Base-by-base conservation (phyloP, 2,888 invertebrate genomes). In the Heteropelma amictum region DNA sequence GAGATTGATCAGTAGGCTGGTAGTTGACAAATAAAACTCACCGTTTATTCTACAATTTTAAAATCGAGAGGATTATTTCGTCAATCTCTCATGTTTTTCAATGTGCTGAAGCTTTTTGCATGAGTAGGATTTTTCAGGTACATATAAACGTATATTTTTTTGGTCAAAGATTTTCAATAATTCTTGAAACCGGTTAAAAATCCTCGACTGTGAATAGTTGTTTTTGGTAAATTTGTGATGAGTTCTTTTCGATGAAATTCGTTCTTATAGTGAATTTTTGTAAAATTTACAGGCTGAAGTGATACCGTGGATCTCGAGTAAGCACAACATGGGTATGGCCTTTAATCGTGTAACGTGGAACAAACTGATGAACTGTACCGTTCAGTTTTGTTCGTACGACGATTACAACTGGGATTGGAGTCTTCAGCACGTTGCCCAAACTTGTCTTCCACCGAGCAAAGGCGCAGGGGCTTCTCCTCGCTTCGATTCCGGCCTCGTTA, bases 321-420 rank as follows among this genome's bases (percentile, higher is more conserved):
- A 97, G 89, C 98, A 99, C 89, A 99, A 99, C 89, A 99, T 99
- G 99, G 99, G 98, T 0, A 98, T 99, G 94, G 97, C 96, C 0
- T 95, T 99, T 84, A 96, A 97, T 88, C 92, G 95, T 23, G 93
- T 93, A 0, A 94, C 97, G 0, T 99, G 98, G 98, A 91, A 92
- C 70, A 93, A 93, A 80, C 93, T 99, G 45, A 93, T 95, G 85
- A 92, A 92, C 26, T 95, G 98, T 86, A 93, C 95, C 5, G 91
- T 94, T 26, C 93, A 95, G 85, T 99, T 99, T 89, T 99, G 99
- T 90, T 93, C 94, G 1, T 98, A 97, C 90, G 99, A 99, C 86
- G 99, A 99, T 87, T 99, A 99, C 89, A 99, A 99, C 88, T 99
- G 99, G 99, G 99, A 99, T 86, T 99, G 99, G 95, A 98, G 98